Base-by-base conservation (phyloP, 53 echinoderm and acorn worm species). In the Echinometra lucunter region DNA sequence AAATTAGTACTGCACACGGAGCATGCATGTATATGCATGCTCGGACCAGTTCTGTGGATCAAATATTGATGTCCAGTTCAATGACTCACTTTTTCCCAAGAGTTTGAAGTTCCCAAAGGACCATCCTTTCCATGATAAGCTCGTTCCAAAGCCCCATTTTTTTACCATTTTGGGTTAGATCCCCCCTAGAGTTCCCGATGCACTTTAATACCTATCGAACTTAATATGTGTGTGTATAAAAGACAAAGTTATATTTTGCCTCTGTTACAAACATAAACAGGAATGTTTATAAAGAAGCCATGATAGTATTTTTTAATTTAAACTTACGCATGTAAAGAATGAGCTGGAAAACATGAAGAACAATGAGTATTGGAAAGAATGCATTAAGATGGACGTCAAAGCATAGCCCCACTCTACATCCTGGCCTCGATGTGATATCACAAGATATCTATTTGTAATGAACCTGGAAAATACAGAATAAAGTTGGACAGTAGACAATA, bases 381-480 rank as follows among this genome's bases (percentile, higher is more conserved):
- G 98, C 98, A 94, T 98, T 98, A 58, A 98, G 96, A 92, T 98
- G 98, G 66, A 98, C 97, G 80, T 98, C 98, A 95, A 98, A 98
- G 97, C 97, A 94, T 96, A 98, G 38, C 97, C 98, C 98, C 98
- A 98, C 90, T 98, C 98, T 34, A 98, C 98, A 47, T 97, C 96
- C 56, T 97, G 98, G 11, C 66, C 82, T 18, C 90, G 93, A 40
- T 94, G 96, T 12, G 95, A 74, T 25, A 75, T n/a, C 92, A 95
- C 80, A 37, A 98, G 95, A 66, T 98, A 98, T 67, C 94, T 95
- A 91, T 98, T 98, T 38, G 97, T 70, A 6, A 98, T 94, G 82
- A 98, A 96, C 98, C 98, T 98, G 89, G 4, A 28, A 44, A 3
- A n/a, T 12, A 91, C n/a, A 44, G 37, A 89, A 45, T 28, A 89